Conservation (phyloP, 2,888 invertebrate genomes). For the Epirrhoe tristata region DNA sequence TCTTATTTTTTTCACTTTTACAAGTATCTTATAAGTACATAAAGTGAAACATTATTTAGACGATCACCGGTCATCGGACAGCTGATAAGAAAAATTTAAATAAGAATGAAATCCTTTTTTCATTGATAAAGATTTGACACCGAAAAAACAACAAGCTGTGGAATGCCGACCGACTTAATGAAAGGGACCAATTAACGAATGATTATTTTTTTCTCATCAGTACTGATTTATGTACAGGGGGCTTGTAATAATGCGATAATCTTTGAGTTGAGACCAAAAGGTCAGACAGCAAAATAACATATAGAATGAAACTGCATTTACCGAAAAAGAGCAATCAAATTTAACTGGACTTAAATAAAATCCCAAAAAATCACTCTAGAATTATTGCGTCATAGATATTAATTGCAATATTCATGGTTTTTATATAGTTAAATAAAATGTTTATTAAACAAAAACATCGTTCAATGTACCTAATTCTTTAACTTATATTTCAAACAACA, state of each 20-base stretch:
- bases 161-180: slow-evolving; percentile 83
- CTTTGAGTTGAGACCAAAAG: neutral
- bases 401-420: too few species aligned
- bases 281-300: neutral
- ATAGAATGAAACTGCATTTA: neutral
- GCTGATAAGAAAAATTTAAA: slow-evolving; percentile 79
- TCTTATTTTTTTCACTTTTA: slow-evolving; percentile 3
- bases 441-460: too few species aligned
- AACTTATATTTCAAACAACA: too few species aligned
- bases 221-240: slow-evolving; percentile 66
- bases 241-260: slow-evolving; percentile 43
- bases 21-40: slow-evolving; percentile 44
- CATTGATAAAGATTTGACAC: slow-evolving; percentile 85
- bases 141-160: slow-evolving; percentile 75
- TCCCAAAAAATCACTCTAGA: too few species aligned
- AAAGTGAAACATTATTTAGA: slow-evolving; percentile 69
- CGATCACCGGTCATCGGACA: slow-evolving; percentile 67
- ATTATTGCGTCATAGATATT: too few species aligned
- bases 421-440: too few species aligned
- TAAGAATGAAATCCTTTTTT: slow-evolving; percentile 83
- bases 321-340: too few species aligned
- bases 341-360: too few species aligned
- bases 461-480: too few species aligned
- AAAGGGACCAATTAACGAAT: slow-evolving; percentile 84
- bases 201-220: slow-evolving; percentile 81